These are phyloP conservation scores for Hermaeophaga mercurialis DNA, from an alignment of 2,888 invertebrate genomes.

Conservation along the genomic window DNA sequence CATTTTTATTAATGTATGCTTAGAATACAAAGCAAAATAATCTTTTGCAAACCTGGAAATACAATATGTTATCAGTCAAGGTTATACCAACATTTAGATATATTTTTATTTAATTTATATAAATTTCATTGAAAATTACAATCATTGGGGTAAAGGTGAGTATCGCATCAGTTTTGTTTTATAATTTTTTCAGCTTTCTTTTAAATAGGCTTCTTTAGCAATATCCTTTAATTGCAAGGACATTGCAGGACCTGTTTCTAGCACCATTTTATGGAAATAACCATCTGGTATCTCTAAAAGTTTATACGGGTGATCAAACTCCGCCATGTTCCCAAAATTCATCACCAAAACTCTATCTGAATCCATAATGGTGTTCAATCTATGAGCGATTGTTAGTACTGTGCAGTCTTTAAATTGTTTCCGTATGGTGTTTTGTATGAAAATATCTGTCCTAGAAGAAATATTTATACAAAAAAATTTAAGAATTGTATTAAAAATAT, in stretches of 20 bases:
- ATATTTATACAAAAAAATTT: neutral
- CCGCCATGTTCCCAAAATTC: constrained; percentile 75
- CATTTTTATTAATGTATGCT: no score
- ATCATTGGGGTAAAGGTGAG: no score
- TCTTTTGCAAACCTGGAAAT: no score
- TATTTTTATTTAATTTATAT: no score
- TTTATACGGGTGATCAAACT: constrained; percentile 77
- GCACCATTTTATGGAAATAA: constrained; percentile 70
- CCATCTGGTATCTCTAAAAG: constrained; percentile 66
- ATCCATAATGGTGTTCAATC: constrained; percentile 83
- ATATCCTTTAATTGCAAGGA: constrained; percentile 12
- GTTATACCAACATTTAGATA: no score
- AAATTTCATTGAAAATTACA: no score
- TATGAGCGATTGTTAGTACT: constrained; percentile 88
- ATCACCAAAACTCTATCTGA: constrained; percentile 76
- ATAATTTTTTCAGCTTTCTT: no score
- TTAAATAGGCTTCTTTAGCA: constrained; percentile 6
- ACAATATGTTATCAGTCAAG: no score
- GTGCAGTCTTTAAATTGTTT: constrained; percentile 82
- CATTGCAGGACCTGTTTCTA: constrained; percentile 53
- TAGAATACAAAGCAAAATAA: no score
- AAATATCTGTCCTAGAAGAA: constrained; percentile 67
- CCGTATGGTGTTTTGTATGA: constrained; percentile 84
- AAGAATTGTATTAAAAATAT: neutral
- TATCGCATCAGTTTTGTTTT: no score